Percentiles rank a stretch among this genome's conserved stretches.
Conservation (phyloP, 2,888 invertebrate species). For the Mimumesa dahlbomi region DNA sequence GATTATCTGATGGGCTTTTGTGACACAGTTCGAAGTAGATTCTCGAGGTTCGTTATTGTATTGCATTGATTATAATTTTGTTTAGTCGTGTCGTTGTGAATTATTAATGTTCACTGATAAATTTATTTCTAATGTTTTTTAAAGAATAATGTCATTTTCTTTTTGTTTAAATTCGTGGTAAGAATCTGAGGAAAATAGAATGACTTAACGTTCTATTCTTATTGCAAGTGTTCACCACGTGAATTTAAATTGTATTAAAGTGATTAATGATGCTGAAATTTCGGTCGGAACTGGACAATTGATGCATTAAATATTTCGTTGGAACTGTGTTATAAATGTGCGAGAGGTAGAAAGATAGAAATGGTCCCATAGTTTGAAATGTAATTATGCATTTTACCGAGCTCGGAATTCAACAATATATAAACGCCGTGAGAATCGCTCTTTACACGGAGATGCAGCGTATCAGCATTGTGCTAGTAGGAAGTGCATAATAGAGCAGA, state of each 20-base stretch:
- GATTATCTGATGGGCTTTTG: no score
- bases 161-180: no score
- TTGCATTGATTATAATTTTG: no score
- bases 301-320: background rate
- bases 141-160: no score
- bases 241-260: background rate
- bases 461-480: slow-evolving; percentile 31
- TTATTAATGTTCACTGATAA: no score
- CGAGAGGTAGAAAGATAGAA: background rate
- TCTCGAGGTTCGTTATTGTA: no score
- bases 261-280: background rate
- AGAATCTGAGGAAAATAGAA: no score
- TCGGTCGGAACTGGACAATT: background rate
- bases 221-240: background rate
- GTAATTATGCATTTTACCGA: slow-evolving; percentile 17
- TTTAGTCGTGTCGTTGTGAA: no score
- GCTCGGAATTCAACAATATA: background rate
- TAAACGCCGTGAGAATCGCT: slow-evolving; percentile 54
- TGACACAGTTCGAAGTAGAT: no score
- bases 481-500: slow-evolving; percentile 58
- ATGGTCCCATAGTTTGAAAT: background rate
- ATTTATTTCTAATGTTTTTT: no score
- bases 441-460: slow-evolving; percentile 19
- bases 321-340: no score
- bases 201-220: background rate